Conservation (phyloP, 2,888 invertebrate species). For the Thecophora atra region DNA sequence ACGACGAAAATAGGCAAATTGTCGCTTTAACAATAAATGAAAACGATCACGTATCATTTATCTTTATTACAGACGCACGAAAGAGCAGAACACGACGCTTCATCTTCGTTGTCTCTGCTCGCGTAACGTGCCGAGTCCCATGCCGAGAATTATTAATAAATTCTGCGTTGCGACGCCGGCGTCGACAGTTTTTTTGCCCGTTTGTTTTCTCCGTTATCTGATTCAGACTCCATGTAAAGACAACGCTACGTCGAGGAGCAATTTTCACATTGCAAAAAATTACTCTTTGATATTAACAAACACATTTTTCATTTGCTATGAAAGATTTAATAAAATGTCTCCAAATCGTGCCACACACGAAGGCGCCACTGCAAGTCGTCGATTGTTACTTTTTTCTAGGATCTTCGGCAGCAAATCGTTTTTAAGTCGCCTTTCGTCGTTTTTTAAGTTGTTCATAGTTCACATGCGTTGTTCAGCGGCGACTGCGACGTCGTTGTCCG, state of each 20-base stretch:
- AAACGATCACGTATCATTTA: no score
- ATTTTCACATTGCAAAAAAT: background rate
- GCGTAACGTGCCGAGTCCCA: background rate
- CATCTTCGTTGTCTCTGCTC: no score
- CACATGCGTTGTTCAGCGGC: background rate
- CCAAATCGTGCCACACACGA: conserved; percentile 25
- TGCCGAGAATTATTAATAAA: background rate
- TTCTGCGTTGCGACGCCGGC: background rate
- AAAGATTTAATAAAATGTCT: conserved; percentile 4
- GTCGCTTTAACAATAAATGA: no score
- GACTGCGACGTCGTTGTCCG: background rate
- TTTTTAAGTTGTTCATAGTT: background rate
- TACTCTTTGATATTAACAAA: background rate
- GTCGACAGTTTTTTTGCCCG: background rate
- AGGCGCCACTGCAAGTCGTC: conserved; percentile 22
- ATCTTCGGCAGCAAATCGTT: background rate
- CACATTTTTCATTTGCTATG: background rate
- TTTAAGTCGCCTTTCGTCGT: background rate
- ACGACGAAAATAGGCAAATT: no score
- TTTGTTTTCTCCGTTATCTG: background rate
- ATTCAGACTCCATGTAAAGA: background rate
- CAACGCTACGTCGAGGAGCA: background rate
- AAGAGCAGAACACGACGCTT: no score
- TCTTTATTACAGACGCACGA: no score
- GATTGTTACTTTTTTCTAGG: background rate